Percentiles rank a stretch among this genome's conserved stretches.
Evolutionary conservation across 2,888 invertebrate genomes (phyloP).

Genomic region (Drosophila atripex): DNA sequence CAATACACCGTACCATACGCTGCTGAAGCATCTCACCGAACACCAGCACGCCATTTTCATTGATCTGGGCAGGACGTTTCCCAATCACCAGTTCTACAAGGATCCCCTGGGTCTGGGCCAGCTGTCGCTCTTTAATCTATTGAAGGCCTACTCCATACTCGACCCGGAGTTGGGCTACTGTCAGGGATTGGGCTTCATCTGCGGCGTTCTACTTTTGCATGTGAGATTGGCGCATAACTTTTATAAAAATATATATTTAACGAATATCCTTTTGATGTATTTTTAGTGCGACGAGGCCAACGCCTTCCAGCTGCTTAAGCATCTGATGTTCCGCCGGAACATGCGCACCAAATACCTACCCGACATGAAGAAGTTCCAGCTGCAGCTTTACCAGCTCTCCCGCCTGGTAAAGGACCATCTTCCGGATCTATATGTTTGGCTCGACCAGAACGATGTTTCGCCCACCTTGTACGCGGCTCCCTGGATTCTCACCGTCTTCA

Average conservation of each 20-base stretch:
- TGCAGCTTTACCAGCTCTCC: conserved; percentile 95
- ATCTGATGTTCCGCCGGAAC: conserved; percentile 95
- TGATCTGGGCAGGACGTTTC: conserved; percentile 94
- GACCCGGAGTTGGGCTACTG: conserved; percentile 98
- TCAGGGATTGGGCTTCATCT: conserved; percentile 98
- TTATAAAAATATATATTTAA: background rate
- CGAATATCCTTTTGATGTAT: background rate
- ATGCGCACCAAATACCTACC: conserved; percentile 95
- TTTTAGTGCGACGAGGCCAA: conserved; percentile 95
- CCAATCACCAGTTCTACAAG: conserved; percentile 96
- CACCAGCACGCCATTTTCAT: conserved; percentile 98
- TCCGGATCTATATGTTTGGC: conserved; percentile 93
- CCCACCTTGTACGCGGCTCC: conserved; percentile 98
- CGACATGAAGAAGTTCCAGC: conserved; percentile 96
- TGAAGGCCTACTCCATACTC: conserved; percentile 97
- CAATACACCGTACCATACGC: conserved; percentile 90
- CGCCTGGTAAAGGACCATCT: conserved; percentile 94
- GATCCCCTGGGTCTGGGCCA: conserved; percentile 97
- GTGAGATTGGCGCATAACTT: conserved; percentile 86
- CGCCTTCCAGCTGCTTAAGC: conserved; percentile 93
- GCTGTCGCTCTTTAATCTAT: conserved; percentile 94
- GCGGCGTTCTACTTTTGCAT: conserved; percentile 95
- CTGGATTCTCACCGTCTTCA: conserved; percentile 96
- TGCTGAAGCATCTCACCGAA: conserved; percentile 94
- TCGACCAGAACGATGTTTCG: conserved; percentile 94